Evolutionary conservation across 2,888 invertebrate genomes (phyloP).

Genomic region (Celastrina argiolus): DNA sequence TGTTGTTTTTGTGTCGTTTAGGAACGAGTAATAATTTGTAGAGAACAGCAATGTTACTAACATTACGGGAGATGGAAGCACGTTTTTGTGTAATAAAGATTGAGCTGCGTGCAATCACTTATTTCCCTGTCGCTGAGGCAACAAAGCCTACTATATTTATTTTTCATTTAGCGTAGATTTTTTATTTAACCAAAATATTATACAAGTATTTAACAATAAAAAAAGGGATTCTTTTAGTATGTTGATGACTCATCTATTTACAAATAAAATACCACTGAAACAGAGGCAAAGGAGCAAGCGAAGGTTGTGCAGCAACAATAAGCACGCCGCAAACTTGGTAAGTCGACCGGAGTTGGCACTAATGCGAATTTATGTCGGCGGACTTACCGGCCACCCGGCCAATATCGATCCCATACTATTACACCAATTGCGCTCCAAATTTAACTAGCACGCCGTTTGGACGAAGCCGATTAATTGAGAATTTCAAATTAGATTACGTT

Average conservation of each 20-base stretch:
- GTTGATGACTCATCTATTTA: no score
- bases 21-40: neutral
- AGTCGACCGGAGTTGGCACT: constrained; percentile 75
- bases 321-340: constrained; percentile 68
- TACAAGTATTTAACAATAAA: no score
- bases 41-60: neutral
- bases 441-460: constrained; percentile 41
- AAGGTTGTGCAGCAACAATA: constrained; percentile 46
- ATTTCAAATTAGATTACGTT: neutral
- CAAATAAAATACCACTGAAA: neutral
- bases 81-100: neutral
- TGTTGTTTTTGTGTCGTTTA: neutral
- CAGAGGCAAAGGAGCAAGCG: constrained; percentile 8
- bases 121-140: neutral
- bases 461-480: neutral
- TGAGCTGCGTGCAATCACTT: neutral
- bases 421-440: constrained; percentile 57
- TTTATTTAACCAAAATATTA: no score
- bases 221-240: no score
- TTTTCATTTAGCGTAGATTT: no score
- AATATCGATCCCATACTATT: constrained; percentile 64
- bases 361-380: constrained; percentile 75
- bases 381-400: constrained; percentile 51
- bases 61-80: no score
- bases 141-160: neutral